Conservation (phyloP, 2,113 vertebrate species). For the Diadophis punctatus region DNA sequence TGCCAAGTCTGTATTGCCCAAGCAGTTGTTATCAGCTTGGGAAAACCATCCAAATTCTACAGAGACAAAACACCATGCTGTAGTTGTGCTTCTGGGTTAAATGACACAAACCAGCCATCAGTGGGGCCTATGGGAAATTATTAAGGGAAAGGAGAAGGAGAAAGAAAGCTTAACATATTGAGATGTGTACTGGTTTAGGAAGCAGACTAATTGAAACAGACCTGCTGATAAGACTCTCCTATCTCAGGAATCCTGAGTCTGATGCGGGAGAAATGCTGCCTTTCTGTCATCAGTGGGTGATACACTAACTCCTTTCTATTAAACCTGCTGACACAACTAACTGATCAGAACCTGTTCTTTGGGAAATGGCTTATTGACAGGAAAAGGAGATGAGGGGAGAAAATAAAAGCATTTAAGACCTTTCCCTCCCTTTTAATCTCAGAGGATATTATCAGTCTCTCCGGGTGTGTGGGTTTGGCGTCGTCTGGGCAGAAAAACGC, state of each 20-base stretch:
- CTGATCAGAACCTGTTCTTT: slow-evolving; percentile 30
- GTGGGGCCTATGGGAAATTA: slow-evolving; percentile 43
- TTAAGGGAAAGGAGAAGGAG: slow-evolving; percentile 9
- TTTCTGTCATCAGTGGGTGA: slow-evolving; percentile 24
- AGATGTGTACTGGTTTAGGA: slow-evolving; percentile 46
- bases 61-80: slow-evolving; percentile 16
- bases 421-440: slow-evolving; percentile 24
- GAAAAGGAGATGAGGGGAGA: slow-evolving; percentile 20
- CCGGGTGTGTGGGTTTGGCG: slow-evolving; percentile 56
- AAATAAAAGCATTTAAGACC: slow-evolving; percentile 45
- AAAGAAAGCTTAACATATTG: slow-evolving; percentile 36
- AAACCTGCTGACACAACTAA: slow-evolving; percentile 41
- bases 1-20: slow-evolving; percentile 39
- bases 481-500: slow-evolving; percentile 61
- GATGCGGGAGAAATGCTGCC: neutral
- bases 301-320: slow-evolving; percentile 22
- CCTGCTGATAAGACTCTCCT: slow-evolving; percentile 38
- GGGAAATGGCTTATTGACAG: slow-evolving; percentile 53
- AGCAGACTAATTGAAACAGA: slow-evolving; percentile 38
- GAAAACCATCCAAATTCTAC: slow-evolving; percentile 61
- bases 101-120: slow-evolving; percentile 19
- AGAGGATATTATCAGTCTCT: slow-evolving; percentile 59
- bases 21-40: slow-evolving; percentile 68
- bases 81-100: neutral
- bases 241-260: slow-evolving; percentile 5